Conservation (phyloP, 2,797 vertebrate species). For the Melanogrammus aeglefinus region DNA sequence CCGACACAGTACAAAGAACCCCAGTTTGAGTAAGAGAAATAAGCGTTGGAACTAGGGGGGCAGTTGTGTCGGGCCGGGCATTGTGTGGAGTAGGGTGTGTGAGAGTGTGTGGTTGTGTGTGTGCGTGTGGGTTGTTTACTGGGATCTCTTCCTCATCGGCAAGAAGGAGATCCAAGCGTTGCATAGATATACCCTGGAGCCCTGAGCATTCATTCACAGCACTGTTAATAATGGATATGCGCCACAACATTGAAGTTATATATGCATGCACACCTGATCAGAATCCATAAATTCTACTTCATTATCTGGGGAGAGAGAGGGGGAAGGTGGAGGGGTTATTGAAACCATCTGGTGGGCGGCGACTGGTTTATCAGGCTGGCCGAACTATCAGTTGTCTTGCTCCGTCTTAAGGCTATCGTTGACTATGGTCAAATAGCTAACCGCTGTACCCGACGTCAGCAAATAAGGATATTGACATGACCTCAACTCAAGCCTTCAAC, state of each 20-base stretch:
- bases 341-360: conserved; percentile 19
- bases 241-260: conserved; percentile 60
- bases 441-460: not conserved
- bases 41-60: conserved; percentile 21
- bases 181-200: conserved; percentile 37
- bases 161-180: conserved; percentile 24
- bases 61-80: conserved; percentile 32
- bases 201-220: conserved; percentile 51
- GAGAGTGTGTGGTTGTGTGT: not conserved
- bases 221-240: conserved; percentile 67
- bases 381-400: conserved; percentile 7
- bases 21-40: conserved; percentile 33
- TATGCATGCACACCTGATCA: conserved; percentile 50
- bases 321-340: not conserved
- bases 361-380: conserved; percentile 15
- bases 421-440: not conserved
- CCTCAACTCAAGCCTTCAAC: too few species aligned
- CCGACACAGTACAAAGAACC: conserved; percentile 47
- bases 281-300: conserved; percentile 52
- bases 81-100: conserved; percentile 8
- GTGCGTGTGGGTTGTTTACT: not conserved
- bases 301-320: conserved; percentile 12
- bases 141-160: not conserved
- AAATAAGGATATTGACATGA: not conserved
- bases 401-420: conserved; percentile 1